Percentiles rank a stretch among this genome's conserved stretches.
phyloP scores from a whole-genome alignment of 1,140 invertebrate genomes.

The Bicyclus anynana region DNA sequence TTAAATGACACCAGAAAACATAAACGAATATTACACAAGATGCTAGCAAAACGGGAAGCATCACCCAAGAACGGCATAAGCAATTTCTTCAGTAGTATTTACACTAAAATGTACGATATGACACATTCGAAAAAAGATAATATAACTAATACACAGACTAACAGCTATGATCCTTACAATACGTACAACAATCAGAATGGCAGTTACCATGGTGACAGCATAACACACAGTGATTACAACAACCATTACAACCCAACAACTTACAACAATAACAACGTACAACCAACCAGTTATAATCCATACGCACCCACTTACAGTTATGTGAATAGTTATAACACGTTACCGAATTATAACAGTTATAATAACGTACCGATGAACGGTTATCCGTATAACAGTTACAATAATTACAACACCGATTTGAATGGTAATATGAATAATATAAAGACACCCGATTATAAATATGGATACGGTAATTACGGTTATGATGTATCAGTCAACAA shows the following conservation, averaged over 20 bases:
- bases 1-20: too few species aligned
- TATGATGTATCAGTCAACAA: neutral
- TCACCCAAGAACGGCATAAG: neutral
- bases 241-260: neutral
- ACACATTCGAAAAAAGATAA: neutral
- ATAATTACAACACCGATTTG: too few species aligned
- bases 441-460: neutral
- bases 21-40: too few species aligned
- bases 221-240: neutral
- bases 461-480: neutral
- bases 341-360: too few species aligned
- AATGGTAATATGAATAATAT: neutral
- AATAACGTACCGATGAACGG: neutral
- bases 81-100: neutral
- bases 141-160: neutral
- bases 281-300: neutral
- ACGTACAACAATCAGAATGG: neutral
- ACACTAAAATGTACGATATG: neutral
- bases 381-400: too few species aligned
- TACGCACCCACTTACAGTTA: neutral
- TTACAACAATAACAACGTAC: neutral
- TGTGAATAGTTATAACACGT: neutral
- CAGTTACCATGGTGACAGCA: neutral
- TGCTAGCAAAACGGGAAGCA: neutral
- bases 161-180: neutral